Evolutionary conservation across 2,797 vertebrate genomes (phyloP).

Genomic region (Sebastes variabilis): DNA sequence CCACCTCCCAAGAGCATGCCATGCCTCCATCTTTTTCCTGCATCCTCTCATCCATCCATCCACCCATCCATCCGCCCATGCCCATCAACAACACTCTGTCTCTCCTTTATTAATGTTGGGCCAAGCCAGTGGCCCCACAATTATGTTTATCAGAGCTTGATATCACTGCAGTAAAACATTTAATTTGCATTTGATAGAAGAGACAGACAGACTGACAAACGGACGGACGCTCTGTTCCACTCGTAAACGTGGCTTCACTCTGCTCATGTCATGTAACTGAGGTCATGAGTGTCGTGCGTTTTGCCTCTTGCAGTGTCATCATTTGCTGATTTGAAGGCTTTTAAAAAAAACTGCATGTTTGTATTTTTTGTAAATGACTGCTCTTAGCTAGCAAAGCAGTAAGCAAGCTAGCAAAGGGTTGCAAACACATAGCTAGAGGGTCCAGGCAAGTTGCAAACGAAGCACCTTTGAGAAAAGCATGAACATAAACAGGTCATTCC

Average conservation of each 20-base stretch:
- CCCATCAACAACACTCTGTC: conserved; percentile 39
- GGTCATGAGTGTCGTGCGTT: conserved; percentile 12
- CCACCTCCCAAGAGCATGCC: conserved; percentile 45
- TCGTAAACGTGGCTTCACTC: background rate
- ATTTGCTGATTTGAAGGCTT: conserved; percentile 50
- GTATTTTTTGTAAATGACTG: conserved; percentile 41
- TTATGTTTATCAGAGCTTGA: conserved; percentile 3
- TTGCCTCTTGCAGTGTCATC: conserved; percentile 32
- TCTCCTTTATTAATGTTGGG: conserved; percentile 35
- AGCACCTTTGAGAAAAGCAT: conserved; percentile 31
- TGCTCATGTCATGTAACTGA: conserved; percentile 11
- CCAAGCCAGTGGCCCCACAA: conserved; percentile 33
- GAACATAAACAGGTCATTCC: background rate
- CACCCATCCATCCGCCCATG: conserved; percentile 22
- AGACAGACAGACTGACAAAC: background rate
- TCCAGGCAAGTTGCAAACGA: conserved; percentile 19
- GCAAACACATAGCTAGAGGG: conserved; percentile 43
- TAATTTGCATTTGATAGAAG: background rate
- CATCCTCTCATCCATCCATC: conserved; percentile 52
- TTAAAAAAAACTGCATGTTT: conserved; percentile 39
- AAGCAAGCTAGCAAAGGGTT: conserved; percentile 35
- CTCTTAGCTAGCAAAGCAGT: conserved; percentile 33
- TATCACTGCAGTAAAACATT: background rate
- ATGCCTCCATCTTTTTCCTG: conserved; percentile 50
- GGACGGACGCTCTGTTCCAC: background rate